Evolutionary conservation across 2,888 invertebrate genomes (phyloP), one percentile per base, ranked within the genome.

Genomic region (Nudaria mundana): DNA sequence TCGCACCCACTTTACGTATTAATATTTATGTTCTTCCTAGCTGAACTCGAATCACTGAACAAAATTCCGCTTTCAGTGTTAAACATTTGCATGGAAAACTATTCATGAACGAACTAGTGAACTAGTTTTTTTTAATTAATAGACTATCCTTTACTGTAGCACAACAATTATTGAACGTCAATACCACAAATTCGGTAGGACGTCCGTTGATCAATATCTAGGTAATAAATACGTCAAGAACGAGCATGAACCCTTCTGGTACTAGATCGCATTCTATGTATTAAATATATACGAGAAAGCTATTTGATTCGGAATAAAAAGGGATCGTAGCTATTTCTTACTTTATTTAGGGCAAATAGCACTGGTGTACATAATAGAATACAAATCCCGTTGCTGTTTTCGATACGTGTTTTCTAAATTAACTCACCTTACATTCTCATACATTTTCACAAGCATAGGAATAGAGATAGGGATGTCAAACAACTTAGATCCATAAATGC

Each of bases 351-450:
- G 8, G 5, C 14, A 39, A 29, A 33, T 29, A 13, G 25, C 14
- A 10, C 14, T 24, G 18, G 22, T n/a, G 22, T 30, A 32, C 22
- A 34, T 40, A 34, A 34, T 40, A 33, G 30, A 34, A 40, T 28
- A 40, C 30, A 30, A 30, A 40, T 40, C 20, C 29, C 24, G 4
- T 8, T 30, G 18, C 34, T 29, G 40, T 40, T 34, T 22, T 32
- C 14, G 11, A 26, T 38, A 3, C 29, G 34, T 30, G 14, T 24
- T 24, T 23, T 25, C 29, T 30, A 35, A n/a, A n/a, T 33, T 33
- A 29, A 23, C 23, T 23, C 29, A 20, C 22, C 22, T 28, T 10
- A 23, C 2, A n/a, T n/a, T n/a, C 11, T 18, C 33, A 22, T 23
- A 29, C 22, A 11, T 39, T 39, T 23, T 39, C 12, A n/a, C 12